These are phyloP conservation scores for Athetis lepigone DNA, from an alignment of 2,888 invertebrate species.

Conservation along the genomic window DNA sequence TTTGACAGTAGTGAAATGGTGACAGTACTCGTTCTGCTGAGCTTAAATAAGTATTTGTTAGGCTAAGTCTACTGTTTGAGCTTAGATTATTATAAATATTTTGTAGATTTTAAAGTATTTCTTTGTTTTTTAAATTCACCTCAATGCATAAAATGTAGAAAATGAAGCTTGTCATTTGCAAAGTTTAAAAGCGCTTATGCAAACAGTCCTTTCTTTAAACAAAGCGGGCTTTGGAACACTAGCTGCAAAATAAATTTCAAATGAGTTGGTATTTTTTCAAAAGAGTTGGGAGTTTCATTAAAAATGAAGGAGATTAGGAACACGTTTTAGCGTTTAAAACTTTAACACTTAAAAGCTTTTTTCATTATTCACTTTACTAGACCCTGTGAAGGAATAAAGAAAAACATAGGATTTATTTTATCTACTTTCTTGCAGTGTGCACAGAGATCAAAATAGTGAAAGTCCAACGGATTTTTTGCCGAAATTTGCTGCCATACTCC, in stretches of 20 bases:
- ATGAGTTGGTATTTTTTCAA: constrained; percentile 29
- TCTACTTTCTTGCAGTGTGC: too few relatives aligned
- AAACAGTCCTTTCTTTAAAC: constrained; percentile 29
- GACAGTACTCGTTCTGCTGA: too few relatives aligned
- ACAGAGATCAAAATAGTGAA: too few relatives aligned
- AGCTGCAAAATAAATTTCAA: constrained; percentile 38
- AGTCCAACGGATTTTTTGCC: too few relatives aligned
- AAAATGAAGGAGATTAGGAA: constrained; percentile 49
- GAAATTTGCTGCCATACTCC: too few relatives aligned
- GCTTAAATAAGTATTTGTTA: too few relatives aligned
- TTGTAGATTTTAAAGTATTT: too few relatives aligned
- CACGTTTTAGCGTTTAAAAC: constrained; percentile 52
- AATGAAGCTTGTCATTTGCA: constrained; percentile 14
- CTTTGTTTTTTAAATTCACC: too few relatives aligned
- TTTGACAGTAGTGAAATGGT: too few relatives aligned
- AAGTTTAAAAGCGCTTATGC: constrained; percentile 6
- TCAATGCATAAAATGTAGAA: not conserved
- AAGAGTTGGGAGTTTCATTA: constrained; percentile 49
- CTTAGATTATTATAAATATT: too few relatives aligned
- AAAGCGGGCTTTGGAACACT: constrained; percentile 25
- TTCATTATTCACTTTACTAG: constrained; percentile 34
- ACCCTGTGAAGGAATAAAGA: constrained; percentile 7
- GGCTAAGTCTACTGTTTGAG: too few relatives aligned
- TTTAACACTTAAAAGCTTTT: constrained; percentile 45
- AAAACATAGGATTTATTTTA: not conserved